Conservation (phyloP, 2,797 vertebrate genomes). For the Pipistrellus nathusii region DNA sequence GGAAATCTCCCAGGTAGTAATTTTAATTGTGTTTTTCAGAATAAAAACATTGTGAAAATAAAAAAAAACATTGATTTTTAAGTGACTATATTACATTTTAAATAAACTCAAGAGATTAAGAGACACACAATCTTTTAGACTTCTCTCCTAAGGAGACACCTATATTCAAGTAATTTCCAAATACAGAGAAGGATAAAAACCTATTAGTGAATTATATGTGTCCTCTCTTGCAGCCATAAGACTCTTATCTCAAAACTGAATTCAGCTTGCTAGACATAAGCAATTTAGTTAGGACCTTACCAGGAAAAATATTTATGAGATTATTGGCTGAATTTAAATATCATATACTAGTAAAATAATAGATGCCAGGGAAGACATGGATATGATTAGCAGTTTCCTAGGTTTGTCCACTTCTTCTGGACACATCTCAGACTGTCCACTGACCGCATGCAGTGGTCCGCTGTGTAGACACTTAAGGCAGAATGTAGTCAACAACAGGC, state of each 20-base stretch:
- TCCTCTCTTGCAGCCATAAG: slow-evolving; percentile 3
- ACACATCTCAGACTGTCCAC: neutral
- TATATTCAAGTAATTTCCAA: slow-evolving; percentile 68
- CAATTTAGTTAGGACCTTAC: slow-evolving; percentile 79
- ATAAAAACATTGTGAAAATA: neutral
- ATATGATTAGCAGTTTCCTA: neutral
- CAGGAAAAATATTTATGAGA: slow-evolving; percentile 77
- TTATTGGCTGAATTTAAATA: slow-evolving; percentile 58
- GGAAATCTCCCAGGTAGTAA: neutral
- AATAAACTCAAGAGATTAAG: slow-evolving; percentile 16
- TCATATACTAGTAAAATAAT: slow-evolving; percentile 3
- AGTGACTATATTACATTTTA: slow-evolving; percentile 39
- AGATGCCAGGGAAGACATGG: neutral
- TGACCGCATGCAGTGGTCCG: neutral
- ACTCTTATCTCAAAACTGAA: slow-evolving; percentile 83
- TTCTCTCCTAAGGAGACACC: slow-evolving; percentile 45
- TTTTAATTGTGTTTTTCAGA: slow-evolving; percentile 56
- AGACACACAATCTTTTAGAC: slow-evolving; percentile 41
- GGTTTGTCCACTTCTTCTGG: neutral
- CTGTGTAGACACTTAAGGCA: neutral
- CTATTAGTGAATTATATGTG: slow-evolving; percentile 59
- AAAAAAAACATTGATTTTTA: neutral
- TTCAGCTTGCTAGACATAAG: slow-evolving; percentile 73
- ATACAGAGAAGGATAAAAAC: slow-evolving; percentile 69
- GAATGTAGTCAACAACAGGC: neutral